Conservation (phyloP, 1,140 invertebrate species). For the honey bee (Apis mellifera) region Amel_HAv3.1 CM009944.2:10250001-10250500, state of each 20-base stretch:
- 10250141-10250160: background rate
- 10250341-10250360: constrained; percentile 14
- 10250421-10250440: background rate
- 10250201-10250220: background rate
- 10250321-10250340: constrained; percentile 28
- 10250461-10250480: background rate
- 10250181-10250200: too few relatives aligned
- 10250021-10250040: constrained; percentile 78
- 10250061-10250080: constrained; percentile 71
- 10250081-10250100: constrained; percentile 70
- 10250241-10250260: background rate
- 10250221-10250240: background rate
- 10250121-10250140: constrained; percentile 11
- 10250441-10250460: background rate
- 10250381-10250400: constrained; percentile 50
- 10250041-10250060: constrained; percentile 69
- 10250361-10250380: constrained; percentile 36
- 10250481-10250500: background rate
- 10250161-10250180: constrained; percentile 6
- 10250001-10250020: constrained; percentile 71
- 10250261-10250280: background rate
- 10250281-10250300: constrained; percentile 6
- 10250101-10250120: constrained; percentile 61
- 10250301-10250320: constrained; percentile 1
- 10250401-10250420: constrained; percentile 41